phyloP scores from a whole-genome alignment of 2,888 invertebrate species.

The Panopea generosa region DNA sequence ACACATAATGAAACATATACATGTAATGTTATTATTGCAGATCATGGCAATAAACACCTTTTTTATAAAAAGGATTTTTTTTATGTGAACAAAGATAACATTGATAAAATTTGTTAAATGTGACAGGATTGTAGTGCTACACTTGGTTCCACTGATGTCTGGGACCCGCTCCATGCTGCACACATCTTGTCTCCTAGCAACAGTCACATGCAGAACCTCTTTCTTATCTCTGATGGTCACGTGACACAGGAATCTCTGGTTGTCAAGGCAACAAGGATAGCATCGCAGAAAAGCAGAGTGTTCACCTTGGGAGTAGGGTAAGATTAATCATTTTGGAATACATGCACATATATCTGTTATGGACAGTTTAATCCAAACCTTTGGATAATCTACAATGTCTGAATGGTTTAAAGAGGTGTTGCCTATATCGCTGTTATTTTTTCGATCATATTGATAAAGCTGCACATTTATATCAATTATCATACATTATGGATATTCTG shows the following conservation, averaged over 20 bases:
- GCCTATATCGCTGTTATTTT: no score
- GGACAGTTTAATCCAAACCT: no score
- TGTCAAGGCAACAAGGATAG: conserved; percentile 51
- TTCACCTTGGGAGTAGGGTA: conserved; percentile 74
- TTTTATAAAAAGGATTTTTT: no score
- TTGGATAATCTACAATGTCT: no score
- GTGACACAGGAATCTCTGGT: conserved; percentile 65
- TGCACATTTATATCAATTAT: no score
- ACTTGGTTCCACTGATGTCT: conserved; percentile 73
- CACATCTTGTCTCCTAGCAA: conserved; percentile 59
- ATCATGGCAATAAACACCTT: no score
- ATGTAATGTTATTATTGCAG: no score
- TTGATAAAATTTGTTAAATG: conserved; percentile 4
- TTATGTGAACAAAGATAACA: no score
- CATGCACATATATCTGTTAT: background rate
- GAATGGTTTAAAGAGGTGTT: no score
- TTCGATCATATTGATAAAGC: no score
- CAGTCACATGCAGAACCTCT: conserved; percentile 62
- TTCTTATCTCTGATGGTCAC: conserved; percentile 80
- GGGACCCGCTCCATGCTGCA: conserved; percentile 64
- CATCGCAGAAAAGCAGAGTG: conserved; percentile 53
- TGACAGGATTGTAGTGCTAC: conserved; percentile 47
- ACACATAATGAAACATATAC: no score
- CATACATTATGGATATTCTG: no score
- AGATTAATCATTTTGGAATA: background rate